Evolutionary conservation across 2,888 invertebrate genomes (phyloP), one percentile per base, ranked within the genome.

Genomic region (Stenotaenia linearis): DNA sequence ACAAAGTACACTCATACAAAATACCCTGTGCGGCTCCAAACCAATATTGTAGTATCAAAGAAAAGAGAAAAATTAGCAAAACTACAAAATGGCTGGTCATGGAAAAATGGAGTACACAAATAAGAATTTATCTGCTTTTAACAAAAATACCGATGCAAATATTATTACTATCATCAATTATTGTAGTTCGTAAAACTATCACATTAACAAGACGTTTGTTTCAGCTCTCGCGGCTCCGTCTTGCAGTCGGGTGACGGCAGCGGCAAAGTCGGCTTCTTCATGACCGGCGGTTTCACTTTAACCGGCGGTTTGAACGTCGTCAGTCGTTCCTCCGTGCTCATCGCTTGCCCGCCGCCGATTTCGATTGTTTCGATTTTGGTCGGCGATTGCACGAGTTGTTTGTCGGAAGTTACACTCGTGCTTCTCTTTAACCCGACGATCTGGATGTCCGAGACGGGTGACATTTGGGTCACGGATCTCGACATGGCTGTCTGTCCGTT

Each of bases 281-380:
- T 90, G 83, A 95, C 91, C 83, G 92, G 91, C 18, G 95, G 95
- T 87, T 94, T 95, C 78, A 91, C 91, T 85, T 93, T 86, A 35
- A 85, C 82, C 6, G 78, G 84, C 21, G 85, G 84, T 81, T 86
- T 86, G 15, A 86, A 85, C 37, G 84, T 83, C 15, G 85, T 84
- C n/a, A 85, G 84, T 15, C 80, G 9, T 80, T 56, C 75, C 12
- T 50, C 79, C 18, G 23, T 35, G 4, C 78, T 79, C 5, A 37
- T 79, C 25, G 18, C 79, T 74, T 21, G 77, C 25, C 32, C 78
- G 12, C 56, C 37, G 4, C 50, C 7, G 12, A 78, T 78, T 35
- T 78, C 69, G 6, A 74, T 78, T 6, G 78, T 78, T 6, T 78
- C 78, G 6, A 78, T n/a, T n/a, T n/a, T n/a, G n/a, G n/a, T n/a